Conservation (phyloP, 2,113 vertebrate species). For the Thamnophis sirtalis region DNA sequence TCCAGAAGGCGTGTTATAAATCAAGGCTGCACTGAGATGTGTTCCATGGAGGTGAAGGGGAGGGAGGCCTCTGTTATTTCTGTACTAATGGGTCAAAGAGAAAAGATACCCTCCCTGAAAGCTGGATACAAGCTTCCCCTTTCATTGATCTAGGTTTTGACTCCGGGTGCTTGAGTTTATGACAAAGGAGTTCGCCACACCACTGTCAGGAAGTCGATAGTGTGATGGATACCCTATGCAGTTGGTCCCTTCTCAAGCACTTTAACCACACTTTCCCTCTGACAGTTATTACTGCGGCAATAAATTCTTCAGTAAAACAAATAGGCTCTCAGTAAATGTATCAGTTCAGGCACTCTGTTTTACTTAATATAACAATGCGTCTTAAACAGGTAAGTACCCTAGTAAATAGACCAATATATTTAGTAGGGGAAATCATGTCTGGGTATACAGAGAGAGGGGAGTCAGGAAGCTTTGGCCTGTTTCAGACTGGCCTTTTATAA, state of each 20-base stretch:
- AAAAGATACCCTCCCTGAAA: conserved; percentile 77
- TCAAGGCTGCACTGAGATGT: conserved; percentile 38
- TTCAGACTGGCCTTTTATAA: conserved; percentile 50
- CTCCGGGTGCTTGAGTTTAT: conserved; percentile 78
- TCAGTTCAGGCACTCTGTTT: conserved; percentile 79
- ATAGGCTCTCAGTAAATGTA: conserved; percentile 77
- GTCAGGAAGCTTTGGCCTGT: conserved; percentile 32
- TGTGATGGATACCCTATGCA: conserved; percentile 81
- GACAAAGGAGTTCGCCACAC: conserved; percentile 84
- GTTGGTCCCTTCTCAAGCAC: conserved; percentile 79
- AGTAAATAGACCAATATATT: conserved; percentile 75
- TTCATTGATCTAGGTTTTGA: conserved; percentile 74
- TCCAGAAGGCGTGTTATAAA: conserved; percentile 44
- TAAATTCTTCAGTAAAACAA: conserved; percentile 90
- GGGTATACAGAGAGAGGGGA: not conserved
- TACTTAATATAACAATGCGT: conserved; percentile 85
- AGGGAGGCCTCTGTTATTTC: conserved; percentile 61
- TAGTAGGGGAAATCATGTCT: conserved; percentile 52
- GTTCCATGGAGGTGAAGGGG: not conserved
- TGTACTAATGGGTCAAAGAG: conserved; percentile 74
- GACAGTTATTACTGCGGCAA: conserved; percentile 90
- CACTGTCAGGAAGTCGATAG: conserved; percentile 83
- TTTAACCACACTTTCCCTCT: conserved; percentile 79
- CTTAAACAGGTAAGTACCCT: conserved; percentile 74
- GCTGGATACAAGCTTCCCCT: conserved; percentile 76